Evolutionary conservation across 2,113 vertebrate species (phyloP).

Genomic region (Oncorhynchus gorbuscha): DNA sequence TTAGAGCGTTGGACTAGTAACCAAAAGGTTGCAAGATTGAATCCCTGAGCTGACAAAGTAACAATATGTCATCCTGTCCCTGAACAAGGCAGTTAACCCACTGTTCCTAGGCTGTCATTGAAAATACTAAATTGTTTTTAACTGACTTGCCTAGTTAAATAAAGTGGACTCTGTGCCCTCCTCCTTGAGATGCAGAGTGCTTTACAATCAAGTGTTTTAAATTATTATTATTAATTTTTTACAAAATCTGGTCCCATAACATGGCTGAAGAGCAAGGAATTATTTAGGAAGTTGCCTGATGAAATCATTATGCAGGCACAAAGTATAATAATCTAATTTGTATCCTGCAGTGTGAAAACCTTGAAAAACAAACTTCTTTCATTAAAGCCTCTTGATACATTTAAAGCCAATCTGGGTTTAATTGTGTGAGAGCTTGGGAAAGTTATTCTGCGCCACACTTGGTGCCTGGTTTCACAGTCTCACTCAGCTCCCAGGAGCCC

Average conservation of each 20-base stretch:
- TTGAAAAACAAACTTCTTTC: slow-evolving; percentile 26
- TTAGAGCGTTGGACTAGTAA: no score
- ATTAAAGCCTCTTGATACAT: slow-evolving; percentile 24
- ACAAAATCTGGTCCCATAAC: not conserved
- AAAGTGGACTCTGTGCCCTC: not conserved
- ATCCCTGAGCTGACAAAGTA: no score
- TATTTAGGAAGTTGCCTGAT: slow-evolving; percentile 2
- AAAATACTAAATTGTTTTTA: no score
- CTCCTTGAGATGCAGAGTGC: not conserved
- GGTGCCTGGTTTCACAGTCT: slow-evolving; percentile 25
- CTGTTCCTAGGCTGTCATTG: no score
- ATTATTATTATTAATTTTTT: no score
- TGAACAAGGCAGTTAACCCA: no score
- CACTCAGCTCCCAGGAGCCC: slow-evolving; percentile 23
- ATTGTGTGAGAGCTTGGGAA: slow-evolving; percentile 33
- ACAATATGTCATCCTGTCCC: no score
- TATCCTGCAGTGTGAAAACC: slow-evolving; percentile 41
- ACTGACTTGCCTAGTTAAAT: no score
- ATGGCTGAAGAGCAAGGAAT: not conserved
- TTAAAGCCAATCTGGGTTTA: slow-evolving; percentile 43
- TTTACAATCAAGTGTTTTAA: not conserved
- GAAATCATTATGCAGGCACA: slow-evolving; percentile 36
- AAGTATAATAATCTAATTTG: slow-evolving; percentile 17
- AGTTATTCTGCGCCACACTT: slow-evolving; percentile 28
- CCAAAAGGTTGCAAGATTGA: no score